Evolutionary conservation across 2,113 vertebrate species (phyloP).

Genomic region (Notarius lentiginosus): DNA sequence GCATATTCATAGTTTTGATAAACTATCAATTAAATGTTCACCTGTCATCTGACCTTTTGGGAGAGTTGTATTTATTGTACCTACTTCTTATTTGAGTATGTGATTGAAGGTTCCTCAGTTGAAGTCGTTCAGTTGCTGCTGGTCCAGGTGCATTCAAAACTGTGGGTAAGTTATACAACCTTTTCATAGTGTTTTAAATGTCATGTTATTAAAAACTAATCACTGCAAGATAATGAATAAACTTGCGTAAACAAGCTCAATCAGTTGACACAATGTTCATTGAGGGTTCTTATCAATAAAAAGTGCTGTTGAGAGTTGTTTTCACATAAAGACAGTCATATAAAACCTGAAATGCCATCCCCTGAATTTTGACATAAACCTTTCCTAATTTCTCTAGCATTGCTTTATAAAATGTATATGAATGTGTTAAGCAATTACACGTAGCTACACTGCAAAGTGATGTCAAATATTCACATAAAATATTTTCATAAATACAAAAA

Average conservation of each 20-base stretch:
- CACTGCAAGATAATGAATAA: background rate
- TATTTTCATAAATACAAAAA: background rate
- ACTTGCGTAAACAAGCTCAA: background rate
- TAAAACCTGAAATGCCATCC: background rate
- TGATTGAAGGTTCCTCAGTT: background rate
- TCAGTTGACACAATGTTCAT: background rate
- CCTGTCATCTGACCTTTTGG: background rate
- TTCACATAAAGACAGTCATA: background rate
- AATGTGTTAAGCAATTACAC: background rate
- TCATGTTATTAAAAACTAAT: background rate
- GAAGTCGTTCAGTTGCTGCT: background rate
- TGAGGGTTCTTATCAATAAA: background rate
- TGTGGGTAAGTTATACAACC: background rate
- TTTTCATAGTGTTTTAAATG: background rate
- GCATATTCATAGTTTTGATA: background rate
- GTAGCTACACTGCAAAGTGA: background rate
- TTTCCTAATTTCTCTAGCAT: background rate
- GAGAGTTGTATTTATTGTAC: background rate
- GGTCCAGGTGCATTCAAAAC: background rate
- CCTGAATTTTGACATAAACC: background rate
- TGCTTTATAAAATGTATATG: background rate
- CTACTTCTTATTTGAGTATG: background rate
- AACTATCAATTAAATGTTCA: background rate
- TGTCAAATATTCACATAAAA: background rate
- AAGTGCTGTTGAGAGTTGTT: background rate